phyloP scores from a whole-genome alignment of 1,140 invertebrate species.

The Zaprionus davidi region DNA sequence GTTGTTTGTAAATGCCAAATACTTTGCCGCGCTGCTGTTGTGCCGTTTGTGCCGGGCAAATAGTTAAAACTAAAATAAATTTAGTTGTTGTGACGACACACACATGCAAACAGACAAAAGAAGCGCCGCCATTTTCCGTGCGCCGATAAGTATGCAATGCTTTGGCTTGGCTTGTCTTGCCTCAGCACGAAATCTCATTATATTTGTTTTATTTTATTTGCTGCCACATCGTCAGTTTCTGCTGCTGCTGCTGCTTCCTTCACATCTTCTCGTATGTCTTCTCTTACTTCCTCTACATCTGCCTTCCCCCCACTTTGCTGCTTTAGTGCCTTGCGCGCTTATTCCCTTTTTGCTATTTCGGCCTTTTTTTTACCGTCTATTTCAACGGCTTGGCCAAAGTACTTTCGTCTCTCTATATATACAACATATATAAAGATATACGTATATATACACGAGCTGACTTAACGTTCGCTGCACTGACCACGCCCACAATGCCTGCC shows the following conservation, averaged over 20 bases:
- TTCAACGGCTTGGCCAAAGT: conserved; percentile 43
- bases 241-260: conserved; percentile 38
- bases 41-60: conserved; percentile 70
- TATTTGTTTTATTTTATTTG: conserved; percentile 83
- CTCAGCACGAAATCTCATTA: conserved; percentile 77
- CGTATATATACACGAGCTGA: background rate
- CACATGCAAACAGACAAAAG: conserved; percentile 57
- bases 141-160: conserved; percentile 78
- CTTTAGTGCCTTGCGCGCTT: background rate
- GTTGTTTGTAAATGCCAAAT: conserved; percentile 57
- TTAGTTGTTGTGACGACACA: conserved; percentile 65
- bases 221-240: conserved; percentile 68
- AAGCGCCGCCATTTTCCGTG: conserved; percentile 66
- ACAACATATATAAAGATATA: background rate
- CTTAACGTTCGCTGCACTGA: background rate
- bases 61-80: conserved; percentile 83
- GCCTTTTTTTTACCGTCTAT: conserved; percentile 38
- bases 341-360: conserved; percentile 21
- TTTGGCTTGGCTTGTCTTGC: conserved; percentile 40
- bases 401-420: conserved; percentile 48
- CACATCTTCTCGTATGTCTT: conserved; percentile 46
- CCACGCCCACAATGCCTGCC: conserved; percentile 1
- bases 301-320: background rate
- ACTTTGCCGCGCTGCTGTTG: conserved; percentile 48
- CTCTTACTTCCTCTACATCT: conserved; percentile 10